A percentile compares a stretch with the other conserved stretches of the same genome.
Evolutionary conservation across 2,797 vertebrate species (phyloP).

Genomic region (Micromesistius poutassou): DNA sequence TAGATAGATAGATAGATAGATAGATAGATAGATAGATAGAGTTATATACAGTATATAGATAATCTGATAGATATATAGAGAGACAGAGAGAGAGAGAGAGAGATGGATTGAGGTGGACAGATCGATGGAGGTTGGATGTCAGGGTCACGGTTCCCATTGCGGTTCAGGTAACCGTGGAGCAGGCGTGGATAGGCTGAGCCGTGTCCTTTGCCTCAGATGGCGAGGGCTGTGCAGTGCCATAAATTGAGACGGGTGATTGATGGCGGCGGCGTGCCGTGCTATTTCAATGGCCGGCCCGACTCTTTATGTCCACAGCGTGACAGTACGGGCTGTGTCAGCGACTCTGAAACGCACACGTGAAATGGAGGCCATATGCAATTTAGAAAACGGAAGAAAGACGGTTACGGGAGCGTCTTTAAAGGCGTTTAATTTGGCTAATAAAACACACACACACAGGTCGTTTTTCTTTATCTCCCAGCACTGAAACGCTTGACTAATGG

Average conservation of each 20-base stretch:
- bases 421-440: conserved; percentile 42
- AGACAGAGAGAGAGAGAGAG: not conserved
- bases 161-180: conserved; percentile 31
- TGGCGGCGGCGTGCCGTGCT: conserved; percentile 31
- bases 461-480: conserved; percentile 33
- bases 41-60: not conserved
- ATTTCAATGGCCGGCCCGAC: conserved; percentile 45
- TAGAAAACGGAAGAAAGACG: conserved; percentile 7
- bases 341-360: conserved; percentile 32
- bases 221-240: conserved; percentile 42
- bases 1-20: not conserved
- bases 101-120: not conserved
- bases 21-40: not conserved
- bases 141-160: conserved; percentile 29
- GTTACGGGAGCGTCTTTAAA: conserved; percentile 43
- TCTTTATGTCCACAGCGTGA: conserved; percentile 47
- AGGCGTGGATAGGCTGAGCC: conserved; percentile 41
- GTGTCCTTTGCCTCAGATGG: conserved; percentile 53
- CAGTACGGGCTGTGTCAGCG: conserved; percentile 52
- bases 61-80: not conserved
- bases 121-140: conserved; percentile 4
- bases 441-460: conserved; percentile 28
- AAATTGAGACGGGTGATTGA: conserved; percentile 38
- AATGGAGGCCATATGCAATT: conserved; percentile 31
- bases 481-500: conserved; percentile 28